phyloP scores from a whole-genome alignment of 2,797 vertebrate species.

The Anabacerthia variegaticeps region DNA sequence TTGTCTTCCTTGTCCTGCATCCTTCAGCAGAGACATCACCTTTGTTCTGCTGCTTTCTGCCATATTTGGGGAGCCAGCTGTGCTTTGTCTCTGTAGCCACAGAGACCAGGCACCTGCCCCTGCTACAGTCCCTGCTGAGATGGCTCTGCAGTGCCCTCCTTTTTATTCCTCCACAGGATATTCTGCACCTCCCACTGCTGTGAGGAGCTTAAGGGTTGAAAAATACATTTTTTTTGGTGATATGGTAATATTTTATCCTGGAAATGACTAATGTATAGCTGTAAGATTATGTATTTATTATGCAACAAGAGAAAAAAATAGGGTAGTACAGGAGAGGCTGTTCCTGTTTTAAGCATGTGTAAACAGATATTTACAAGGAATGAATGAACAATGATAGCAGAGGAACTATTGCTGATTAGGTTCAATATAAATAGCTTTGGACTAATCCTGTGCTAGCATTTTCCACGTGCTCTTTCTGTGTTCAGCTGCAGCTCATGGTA shows the following conservation, averaged over 20 bases:
- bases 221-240: neutral
- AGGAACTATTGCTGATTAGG: conserved; percentile 12
- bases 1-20: neutral
- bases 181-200: neutral
- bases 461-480: neutral
- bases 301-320: neutral
- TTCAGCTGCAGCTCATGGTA: neutral
- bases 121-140: neutral
- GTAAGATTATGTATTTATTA: conserved; percentile 1
- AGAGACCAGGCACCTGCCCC: neutral
- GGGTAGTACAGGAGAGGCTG: neutral
- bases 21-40: neutral
- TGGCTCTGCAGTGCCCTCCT: neutral
- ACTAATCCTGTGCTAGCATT: conserved; percentile 4
- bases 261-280: neutral
- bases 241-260: neutral
- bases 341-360: neutral
- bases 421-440: neutral
- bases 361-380: neutral
- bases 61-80: neutral
- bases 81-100: neutral
- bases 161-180: neutral
- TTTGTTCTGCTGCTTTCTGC: neutral
- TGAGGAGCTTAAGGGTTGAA: neutral
- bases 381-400: neutral